Evolutionary conservation across 2,797 vertebrate genomes (phyloP).

Genomic region (Gambelia wislizenii): DNA sequence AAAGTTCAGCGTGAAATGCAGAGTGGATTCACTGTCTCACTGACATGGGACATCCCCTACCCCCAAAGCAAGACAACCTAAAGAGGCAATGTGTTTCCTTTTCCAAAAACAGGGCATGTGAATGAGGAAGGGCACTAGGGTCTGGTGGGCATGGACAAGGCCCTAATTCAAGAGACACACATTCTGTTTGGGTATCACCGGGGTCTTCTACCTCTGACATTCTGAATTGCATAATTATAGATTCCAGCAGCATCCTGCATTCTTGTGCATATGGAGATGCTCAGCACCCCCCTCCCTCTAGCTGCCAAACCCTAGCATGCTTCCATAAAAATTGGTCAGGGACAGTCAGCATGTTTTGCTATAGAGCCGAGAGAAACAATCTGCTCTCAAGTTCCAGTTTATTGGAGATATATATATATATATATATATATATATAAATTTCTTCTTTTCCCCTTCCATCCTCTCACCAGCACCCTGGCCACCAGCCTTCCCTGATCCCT

Average conservation of each 20-base stretch:
- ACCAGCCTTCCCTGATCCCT: constrained; percentile 38
- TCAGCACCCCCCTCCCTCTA: constrained; percentile 50
- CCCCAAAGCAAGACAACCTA: no score
- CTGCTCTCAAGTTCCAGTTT: constrained; percentile 64
- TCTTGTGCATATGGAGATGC: constrained; percentile 64
- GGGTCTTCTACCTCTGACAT: constrained; percentile 52
- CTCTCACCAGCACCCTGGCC: not conserved
- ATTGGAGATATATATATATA: not conserved
- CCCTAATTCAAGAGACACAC: constrained; percentile 47
- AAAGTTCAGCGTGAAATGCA: no score
- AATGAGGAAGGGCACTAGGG: not conserved
- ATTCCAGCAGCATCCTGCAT: constrained; percentile 63
- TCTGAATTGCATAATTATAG: constrained; percentile 63
- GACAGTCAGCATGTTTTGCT: constrained; percentile 70
- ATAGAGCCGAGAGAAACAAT: constrained; percentile 71
- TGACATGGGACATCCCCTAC: no score
- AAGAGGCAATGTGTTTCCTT: no score
- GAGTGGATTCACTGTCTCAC: no score
- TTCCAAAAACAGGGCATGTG: constrained; percentile 7
- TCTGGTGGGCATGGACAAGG: constrained; percentile 30
- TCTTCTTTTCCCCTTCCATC: no score
- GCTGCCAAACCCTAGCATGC: constrained; percentile 62
- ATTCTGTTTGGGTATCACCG: constrained; percentile 58
- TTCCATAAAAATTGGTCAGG: constrained; percentile 58
- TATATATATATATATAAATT: not conserved